Conservation (phyloP, 2,888 invertebrate species). For the Drosophila demipolita region DNA sequence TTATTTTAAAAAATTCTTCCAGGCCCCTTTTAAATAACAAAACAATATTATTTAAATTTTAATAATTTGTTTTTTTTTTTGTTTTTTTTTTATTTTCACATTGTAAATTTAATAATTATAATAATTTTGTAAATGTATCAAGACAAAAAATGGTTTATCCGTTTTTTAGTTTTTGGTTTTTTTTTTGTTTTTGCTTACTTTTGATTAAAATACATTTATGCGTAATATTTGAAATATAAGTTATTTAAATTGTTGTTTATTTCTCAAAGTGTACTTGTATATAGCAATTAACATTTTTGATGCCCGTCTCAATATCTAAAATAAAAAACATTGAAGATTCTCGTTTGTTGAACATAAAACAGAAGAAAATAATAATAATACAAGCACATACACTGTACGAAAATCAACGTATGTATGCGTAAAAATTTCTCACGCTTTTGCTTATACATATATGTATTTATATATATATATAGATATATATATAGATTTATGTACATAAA, state of each 20-base stretch:
- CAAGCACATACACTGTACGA: slow-evolving; percentile 41
- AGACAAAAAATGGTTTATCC: slow-evolving; percentile 82
- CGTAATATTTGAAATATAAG: slow-evolving; percentile 83
- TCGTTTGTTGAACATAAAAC: slow-evolving; percentile 49
- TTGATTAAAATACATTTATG: slow-evolving; percentile 84
- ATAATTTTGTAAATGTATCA: slow-evolving; percentile 85
- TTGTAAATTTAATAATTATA: slow-evolving; percentile 84
- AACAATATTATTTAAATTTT: slow-evolving; percentile 62
- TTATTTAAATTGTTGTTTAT: slow-evolving; percentile 70
- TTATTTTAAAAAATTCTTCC: neutral
- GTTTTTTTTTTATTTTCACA: slow-evolving; percentile 65
- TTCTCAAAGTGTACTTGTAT: slow-evolving; percentile 48
- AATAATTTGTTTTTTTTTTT: slow-evolving; percentile 80
- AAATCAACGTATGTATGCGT: slow-evolving; percentile 24
- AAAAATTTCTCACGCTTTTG: slow-evolving; percentile 34
- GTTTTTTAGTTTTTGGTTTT: slow-evolving; percentile 22
- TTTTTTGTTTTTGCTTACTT: slow-evolving; percentile 59
- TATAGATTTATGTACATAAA: slow-evolving; percentile 57
- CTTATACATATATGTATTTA: neutral
- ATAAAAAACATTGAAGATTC: slow-evolving; percentile 15
- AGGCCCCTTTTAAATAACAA: slow-evolving; percentile 4
- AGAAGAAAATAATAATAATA: slow-evolving; percentile 27
- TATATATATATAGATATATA: neutral
- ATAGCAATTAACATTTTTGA: slow-evolving; percentile 78
- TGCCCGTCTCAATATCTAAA: slow-evolving; percentile 58